phyloP scores from a whole-genome alignment of 2,888 invertebrate species.

The Ophion obscuratus region DNA sequence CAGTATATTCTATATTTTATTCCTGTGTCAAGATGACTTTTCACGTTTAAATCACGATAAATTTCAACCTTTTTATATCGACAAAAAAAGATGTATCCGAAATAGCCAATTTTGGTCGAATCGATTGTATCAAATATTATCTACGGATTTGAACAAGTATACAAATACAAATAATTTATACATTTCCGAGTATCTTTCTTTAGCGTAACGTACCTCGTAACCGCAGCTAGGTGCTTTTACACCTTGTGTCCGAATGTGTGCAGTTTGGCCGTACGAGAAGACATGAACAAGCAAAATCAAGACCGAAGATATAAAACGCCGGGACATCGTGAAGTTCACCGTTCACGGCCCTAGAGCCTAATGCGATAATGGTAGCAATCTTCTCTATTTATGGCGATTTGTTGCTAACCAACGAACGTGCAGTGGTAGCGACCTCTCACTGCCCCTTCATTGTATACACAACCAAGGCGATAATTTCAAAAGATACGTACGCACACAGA shows the following conservation, averaged over 20 bases:
- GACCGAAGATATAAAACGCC: conserved; percentile 19
- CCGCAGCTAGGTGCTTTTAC: conserved; percentile 68
- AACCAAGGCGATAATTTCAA: conserved; percentile 13
- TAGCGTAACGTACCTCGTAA: conserved; percentile 72
- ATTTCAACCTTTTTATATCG: too few relatives aligned
- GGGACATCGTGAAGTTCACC: conserved; percentile 47
- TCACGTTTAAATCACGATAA: too few relatives aligned
- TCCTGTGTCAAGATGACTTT: too few relatives aligned
- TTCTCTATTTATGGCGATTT: conserved; percentile 71
- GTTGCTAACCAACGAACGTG: conserved; percentile 21
- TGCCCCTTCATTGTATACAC: conserved; percentile 4
- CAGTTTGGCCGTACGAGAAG: conserved; percentile 32
- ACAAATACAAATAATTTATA: too few relatives aligned
- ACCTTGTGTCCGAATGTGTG: conserved; percentile 40
- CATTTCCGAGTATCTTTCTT: background rate
- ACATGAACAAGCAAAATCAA: conserved; percentile 37
- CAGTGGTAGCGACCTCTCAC: conserved; percentile 18
- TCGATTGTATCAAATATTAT: too few relatives aligned
- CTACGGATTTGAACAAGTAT: too few relatives aligned
- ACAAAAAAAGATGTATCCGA: too few relatives aligned
- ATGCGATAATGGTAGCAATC: conserved; percentile 70
- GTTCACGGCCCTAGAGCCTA: conserved; percentile 54
- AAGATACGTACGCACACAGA: background rate
- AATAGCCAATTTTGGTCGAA: too few relatives aligned
- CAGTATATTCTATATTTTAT: too few relatives aligned